Evolutionary conservation across 2,797 vertebrate genomes (phyloP), one percentile per base, ranked within the genome.

Genomic region (Phylloscopus collybita): DNA sequence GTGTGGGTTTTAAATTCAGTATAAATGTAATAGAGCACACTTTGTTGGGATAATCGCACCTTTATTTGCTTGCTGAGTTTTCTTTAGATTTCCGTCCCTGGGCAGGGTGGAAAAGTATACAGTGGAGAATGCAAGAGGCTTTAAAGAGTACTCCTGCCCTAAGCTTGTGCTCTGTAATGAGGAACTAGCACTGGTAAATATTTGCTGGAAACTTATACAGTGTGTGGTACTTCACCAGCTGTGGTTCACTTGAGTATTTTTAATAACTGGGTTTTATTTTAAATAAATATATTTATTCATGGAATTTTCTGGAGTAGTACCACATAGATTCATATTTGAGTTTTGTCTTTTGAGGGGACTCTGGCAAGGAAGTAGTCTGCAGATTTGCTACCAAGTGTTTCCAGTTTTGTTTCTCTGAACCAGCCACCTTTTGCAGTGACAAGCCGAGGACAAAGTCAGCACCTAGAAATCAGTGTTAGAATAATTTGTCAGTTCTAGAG

Each of bases 51-150:
- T 83, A 78, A 80, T 93, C n/a, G 66, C 81, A 59, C 91, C 93
- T 97, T 95, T 97, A 82, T 96, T 97, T 97, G 69, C 93, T 65
- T 85, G 45, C 62, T 95, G 73, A 83, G 79, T 95, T 93, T 76
- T 82, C 89, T 95, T 90, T 78, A 88, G 66, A 57, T 96, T 94
- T 96, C 59, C 92, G 42, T 92, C 74, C 47, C 42, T 79, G 13
- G 40, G 57, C 88, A 91, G 64, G 49, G 25, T 81, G 40, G 50
- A 83, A 64, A 42, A 71, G 45, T 62, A 67, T 40, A 57, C 49
- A 50, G 0, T 23, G 42, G 10, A 57, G 59, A 94, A 78, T 59
- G 62, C 49, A 76, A 50, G 57, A 88, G 56, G 14, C 53, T 76
- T 88, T 86, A 26, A 19, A 60, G 50, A 78, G 53, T 71, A 18